Percentiles rank a stretch among this genome's conserved stretches.
Conservation (phyloP, 2,888 invertebrate genomes). For the Mantis religiosa region DNA sequence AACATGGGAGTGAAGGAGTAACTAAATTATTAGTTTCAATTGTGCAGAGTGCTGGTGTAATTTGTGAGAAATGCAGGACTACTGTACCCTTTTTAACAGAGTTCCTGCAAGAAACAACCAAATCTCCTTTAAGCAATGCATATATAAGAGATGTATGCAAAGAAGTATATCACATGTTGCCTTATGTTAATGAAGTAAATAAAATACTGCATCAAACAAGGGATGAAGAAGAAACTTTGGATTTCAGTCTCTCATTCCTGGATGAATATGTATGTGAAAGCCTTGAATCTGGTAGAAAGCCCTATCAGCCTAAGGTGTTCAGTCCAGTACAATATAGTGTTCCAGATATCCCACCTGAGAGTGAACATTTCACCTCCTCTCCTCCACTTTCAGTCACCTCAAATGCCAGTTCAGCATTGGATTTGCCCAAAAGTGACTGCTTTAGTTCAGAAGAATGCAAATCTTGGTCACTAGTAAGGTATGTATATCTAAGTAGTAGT, state of each 20-base stretch:
- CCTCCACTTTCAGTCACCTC: background rate
- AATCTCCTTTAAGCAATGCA: background rate
- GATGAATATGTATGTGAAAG: slow-evolving; percentile 15
- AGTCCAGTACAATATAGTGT: background rate
- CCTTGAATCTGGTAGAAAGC: background rate
- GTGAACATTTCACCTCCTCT: background rate
- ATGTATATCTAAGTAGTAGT: background rate
- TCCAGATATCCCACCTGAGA: background rate
- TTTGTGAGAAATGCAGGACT: background rate
- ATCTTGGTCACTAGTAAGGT: slow-evolving; percentile 16
- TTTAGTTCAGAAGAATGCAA: slow-evolving; percentile 14
- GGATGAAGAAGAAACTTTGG: background rate
- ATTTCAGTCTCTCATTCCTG: slow-evolving; percentile 22
- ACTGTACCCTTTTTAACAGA: background rate
- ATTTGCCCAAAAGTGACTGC: slow-evolving; percentile 1
- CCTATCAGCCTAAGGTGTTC: slow-evolving; percentile 5
- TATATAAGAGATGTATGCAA: background rate
- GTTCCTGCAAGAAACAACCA: background rate
- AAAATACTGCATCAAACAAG: background rate
- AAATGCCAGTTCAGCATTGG: background rate
- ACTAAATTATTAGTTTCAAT: background rate
- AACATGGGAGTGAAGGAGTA: background rate
- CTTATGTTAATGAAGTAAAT: background rate
- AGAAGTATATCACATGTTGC: background rate
- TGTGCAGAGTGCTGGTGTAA: background rate